These are phyloP conservation scores for Spermophilus dauricus DNA, from an alignment of 2,113 vertebrate species.

Conservation along the genomic window DNA sequence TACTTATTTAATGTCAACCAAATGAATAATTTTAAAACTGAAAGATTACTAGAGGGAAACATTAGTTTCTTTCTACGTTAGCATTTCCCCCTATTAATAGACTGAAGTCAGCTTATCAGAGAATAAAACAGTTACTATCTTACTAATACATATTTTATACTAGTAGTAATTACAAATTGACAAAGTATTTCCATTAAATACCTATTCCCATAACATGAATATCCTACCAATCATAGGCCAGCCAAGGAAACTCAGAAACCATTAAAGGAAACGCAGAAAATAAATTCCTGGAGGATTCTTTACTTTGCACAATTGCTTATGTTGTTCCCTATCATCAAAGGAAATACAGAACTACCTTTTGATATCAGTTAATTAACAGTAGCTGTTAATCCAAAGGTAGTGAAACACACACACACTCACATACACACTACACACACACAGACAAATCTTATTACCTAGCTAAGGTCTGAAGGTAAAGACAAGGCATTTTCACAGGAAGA, in stretches of 20 bases:
- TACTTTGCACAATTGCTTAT: not conserved
- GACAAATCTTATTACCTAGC: slow-evolving; percentile 90
- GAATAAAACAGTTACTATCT: slow-evolving; percentile 27
- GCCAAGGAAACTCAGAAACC: not conserved
- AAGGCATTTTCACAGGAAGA: slow-evolving; percentile 97
- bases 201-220: not conserved
- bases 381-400: not conserved
- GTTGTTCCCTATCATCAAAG: not conserved
- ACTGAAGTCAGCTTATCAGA: not conserved
- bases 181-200: not conserved
- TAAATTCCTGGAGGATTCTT: not conserved
- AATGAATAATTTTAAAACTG: slow-evolving; percentile 6
- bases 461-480: slow-evolving; percentile 98
- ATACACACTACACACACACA: not conserved
- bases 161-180: not conserved
- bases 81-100: slow-evolving; percentile 6
- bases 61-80: slow-evolving; percentile 28
- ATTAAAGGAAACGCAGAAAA: not conserved
- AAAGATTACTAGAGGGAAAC: not conserved
- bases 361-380: not conserved
- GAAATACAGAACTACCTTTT: not conserved
- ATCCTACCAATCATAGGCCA: not conserved
- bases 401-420: not conserved
- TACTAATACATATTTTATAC: not conserved
- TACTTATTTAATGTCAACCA: slow-evolving; percentile 22